A percentile compares a stretch with the other conserved stretches of the same genome.
phyloP scores from a whole-genome alignment of 2,797 vertebrate species.

The Nasua narica region DNA sequence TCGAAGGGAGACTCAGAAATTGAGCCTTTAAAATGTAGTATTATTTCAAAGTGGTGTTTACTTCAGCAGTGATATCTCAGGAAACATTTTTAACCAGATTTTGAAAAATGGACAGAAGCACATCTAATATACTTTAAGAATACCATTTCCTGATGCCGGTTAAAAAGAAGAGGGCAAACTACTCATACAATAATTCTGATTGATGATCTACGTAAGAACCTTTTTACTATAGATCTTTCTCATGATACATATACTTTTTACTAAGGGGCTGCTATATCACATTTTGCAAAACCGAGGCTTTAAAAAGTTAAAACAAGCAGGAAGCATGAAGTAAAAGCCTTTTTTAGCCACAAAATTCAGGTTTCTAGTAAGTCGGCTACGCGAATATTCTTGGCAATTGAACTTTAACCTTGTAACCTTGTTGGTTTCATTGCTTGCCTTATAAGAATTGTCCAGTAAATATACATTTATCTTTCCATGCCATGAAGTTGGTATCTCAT shows the following conservation, averaged over 20 bases:
- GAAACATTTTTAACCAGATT: neutral
- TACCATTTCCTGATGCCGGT: neutral
- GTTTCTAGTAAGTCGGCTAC: neutral
- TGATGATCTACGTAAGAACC: neutral
- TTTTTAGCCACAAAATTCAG: neutral
- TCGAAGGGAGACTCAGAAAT: neutral
- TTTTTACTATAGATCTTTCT: neutral
- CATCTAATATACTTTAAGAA: neutral
- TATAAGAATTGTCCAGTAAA: neutral
- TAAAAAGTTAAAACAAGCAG: neutral
- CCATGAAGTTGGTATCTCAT: neutral
- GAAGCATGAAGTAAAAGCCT: neutral
- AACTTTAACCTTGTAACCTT: neutral
- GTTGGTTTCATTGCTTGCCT: neutral
- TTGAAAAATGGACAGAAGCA: neutral
- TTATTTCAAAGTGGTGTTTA: neutral
- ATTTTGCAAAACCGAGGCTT: neutral
- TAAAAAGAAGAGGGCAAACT: neutral
- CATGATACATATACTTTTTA: neutral
- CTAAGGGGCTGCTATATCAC: neutral
- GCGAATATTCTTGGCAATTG: neutral
- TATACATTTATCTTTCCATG: neutral
- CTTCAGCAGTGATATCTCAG: neutral
- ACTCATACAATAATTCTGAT: neutral
- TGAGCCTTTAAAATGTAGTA: neutral